Conservation (phyloP, 2,888 invertebrate genomes). For the Diarsia dahlii region DNA sequence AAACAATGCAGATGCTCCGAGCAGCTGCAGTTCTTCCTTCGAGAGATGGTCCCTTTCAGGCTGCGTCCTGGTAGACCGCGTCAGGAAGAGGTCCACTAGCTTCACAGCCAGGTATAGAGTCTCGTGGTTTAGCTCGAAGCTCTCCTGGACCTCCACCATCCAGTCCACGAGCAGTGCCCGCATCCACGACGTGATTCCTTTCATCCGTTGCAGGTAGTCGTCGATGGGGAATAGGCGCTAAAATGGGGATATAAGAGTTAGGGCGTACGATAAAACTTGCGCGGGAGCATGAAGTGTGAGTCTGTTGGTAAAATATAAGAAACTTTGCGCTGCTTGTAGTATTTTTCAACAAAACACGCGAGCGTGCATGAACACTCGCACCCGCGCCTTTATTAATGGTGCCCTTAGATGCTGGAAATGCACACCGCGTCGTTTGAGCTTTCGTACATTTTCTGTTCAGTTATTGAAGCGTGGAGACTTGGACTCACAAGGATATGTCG, state of each 20-base stretch:
- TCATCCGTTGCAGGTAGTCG: conserved; percentile 96
- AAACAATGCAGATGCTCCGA: conserved; percentile 98
- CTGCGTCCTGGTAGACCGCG: conserved; percentile 77
- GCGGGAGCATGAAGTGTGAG: background rate
- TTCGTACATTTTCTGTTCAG: background rate
- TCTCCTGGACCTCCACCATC: conserved; percentile 99
- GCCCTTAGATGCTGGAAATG: background rate
- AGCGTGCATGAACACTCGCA: background rate
- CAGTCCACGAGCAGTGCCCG: conserved; percentile 98
- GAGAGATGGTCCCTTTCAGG: conserved; percentile 90
- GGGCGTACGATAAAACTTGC: background rate
- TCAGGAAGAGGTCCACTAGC: conserved; percentile 97
- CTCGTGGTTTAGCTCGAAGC: conserved; percentile 99
- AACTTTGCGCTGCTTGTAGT: background rate
- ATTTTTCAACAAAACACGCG: background rate
- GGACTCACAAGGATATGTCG: background rate
- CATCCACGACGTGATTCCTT: conserved; percentile 96
- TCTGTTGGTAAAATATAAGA: background rate
- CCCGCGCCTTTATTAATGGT: background rate
- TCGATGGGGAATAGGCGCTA: conserved; percentile 93
- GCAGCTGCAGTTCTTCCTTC: conserved; percentile 96
- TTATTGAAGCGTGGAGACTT: background rate
- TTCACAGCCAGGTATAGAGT: conserved; percentile 99
- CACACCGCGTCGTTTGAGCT: background rate
- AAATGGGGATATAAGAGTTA: conserved; percentile 59